Conservation (phyloP, 1,140 invertebrate species). For the Araneus ventricosus region DNA sequence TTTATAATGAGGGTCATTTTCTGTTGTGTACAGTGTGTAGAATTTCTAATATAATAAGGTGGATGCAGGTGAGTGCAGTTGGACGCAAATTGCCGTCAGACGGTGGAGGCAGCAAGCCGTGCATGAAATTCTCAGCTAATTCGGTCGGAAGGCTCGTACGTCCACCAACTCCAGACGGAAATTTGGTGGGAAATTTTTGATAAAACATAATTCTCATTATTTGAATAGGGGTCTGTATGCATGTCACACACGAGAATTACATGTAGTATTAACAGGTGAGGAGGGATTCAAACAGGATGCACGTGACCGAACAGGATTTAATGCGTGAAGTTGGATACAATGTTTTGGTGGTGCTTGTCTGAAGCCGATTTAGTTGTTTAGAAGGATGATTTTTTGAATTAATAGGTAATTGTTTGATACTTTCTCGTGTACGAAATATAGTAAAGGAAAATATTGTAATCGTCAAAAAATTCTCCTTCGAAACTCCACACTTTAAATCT, state of each 20-base stretch:
- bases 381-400: no score
- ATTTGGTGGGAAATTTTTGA: slow-evolving; percentile 26
- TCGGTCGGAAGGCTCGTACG: background rate
- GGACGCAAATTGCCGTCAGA: background rate
- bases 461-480: no score
- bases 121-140: slow-evolving; percentile 40
- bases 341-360: background rate
- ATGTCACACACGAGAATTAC: slow-evolving; percentile 22
- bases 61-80: background rate
- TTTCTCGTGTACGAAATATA: no score
- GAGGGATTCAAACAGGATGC: background rate
- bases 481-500: no score
- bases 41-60: background rate
- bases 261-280: slow-evolving; percentile 9
- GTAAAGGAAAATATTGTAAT: no score
- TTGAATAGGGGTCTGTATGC: background rate
- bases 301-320: background rate
- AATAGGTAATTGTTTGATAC: no score
- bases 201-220: background rate
- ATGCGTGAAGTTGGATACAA: background rate
- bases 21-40: background rate
- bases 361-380: background rate
- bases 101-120: background rate
- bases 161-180: background rate
- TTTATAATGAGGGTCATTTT: slow-evolving; percentile 31